Conservation (phyloP, 2,797 vertebrate genomes). For the Heliangelus exortis region DNA sequence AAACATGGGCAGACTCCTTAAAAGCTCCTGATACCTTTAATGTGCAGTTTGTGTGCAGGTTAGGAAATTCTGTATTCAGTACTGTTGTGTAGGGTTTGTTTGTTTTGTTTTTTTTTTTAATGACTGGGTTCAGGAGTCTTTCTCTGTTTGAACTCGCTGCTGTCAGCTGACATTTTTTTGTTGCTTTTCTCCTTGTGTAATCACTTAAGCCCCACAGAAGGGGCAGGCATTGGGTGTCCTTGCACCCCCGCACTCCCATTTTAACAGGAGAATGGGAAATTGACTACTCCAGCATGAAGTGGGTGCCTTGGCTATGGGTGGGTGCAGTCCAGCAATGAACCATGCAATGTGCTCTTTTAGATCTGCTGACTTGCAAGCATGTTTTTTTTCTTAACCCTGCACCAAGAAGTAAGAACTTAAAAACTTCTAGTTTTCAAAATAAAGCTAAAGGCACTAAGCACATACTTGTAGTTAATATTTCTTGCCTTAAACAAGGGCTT, state of each 20-base stretch:
- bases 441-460: not conserved
- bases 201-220: not conserved
- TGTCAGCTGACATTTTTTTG: not conserved
- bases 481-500: not conserved
- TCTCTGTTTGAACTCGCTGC: not conserved
- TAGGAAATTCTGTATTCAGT: not conserved
- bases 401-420: not conserved
- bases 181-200: not conserved
- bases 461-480: not conserved
- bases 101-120: not conserved
- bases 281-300: not conserved
- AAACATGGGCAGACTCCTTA: not conserved
- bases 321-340: not conserved
- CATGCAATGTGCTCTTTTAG: rapidly evolving
- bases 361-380: not conserved
- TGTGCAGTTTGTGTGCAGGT: rapidly evolving
- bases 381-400: not conserved
- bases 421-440: not conserved
- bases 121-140: not conserved
- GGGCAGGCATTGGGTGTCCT: not conserved
- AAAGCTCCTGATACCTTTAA: not conserved
- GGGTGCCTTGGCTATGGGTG: not conserved
- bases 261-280: not conserved
- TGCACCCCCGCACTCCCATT: not conserved
- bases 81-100: not conserved